These are phyloP conservation scores for Sebastes matsubarae DNA, from an alignment of 2,797 vertebrate species.

Conservation along the genomic window DNA sequence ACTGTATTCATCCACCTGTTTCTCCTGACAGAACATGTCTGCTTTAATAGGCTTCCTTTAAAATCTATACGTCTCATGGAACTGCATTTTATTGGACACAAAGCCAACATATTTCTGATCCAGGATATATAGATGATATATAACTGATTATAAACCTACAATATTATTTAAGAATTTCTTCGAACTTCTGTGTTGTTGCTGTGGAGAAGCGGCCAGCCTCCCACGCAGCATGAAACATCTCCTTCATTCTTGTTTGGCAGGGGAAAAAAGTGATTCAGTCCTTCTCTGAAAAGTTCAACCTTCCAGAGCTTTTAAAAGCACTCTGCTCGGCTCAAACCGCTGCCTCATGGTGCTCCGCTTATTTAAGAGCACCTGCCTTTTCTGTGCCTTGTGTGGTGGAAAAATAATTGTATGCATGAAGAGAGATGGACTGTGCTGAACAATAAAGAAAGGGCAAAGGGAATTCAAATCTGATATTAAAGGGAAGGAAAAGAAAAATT, in stretches of 20 bases:
- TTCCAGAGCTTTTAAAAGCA: slow-evolving; percentile 17
- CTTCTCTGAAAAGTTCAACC: slow-evolving; percentile 38
- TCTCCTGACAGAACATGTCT: neutral
- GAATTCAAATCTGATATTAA: neutral
- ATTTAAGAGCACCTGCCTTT: neutral
- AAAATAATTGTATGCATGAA: neutral
- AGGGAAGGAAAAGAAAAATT: neutral
- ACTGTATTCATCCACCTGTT: neutral
- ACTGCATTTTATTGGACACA: neutral
- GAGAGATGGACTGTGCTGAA: neutral
- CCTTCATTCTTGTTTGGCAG: slow-evolving; percentile 20
- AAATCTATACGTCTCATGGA: neutral
- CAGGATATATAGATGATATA: neutral
- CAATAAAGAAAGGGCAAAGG: neutral
- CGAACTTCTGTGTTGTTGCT: slow-evolving; percentile 13
- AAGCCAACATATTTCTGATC: neutral
- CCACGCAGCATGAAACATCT: slow-evolving; percentile 28
- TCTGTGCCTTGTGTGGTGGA: neutral
- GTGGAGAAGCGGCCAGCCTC: slow-evolving; percentile 6
- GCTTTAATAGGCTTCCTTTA: neutral
- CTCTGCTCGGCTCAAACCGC: slow-evolving; percentile 15
- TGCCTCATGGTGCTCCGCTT: neutral
- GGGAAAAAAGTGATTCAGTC: neutral
- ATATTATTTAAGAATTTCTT: neutral
- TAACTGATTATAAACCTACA: neutral